phyloP scores from a whole-genome alignment of 1,140 invertebrate species.

The Brachionus calyciflorus region DNA sequence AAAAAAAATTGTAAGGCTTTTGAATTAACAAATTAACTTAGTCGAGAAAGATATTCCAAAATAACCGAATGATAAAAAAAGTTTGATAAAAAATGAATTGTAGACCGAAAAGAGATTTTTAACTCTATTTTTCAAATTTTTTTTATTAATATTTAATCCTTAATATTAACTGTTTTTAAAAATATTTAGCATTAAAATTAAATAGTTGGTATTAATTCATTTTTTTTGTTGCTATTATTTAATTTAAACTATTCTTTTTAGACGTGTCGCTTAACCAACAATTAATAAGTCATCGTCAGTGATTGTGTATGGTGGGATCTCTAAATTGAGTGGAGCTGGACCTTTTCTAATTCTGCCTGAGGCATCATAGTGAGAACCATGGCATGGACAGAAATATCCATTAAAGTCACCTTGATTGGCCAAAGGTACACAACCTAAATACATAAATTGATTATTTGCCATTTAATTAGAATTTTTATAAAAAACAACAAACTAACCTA shows the following conservation, averaged over 20 bases:
- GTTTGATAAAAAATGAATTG: too few relatives aligned
- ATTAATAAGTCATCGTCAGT: constrained; percentile 70
- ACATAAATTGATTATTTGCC: constrained; percentile 49
- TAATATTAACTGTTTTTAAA: constrained; percentile 34
- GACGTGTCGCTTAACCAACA: constrained; percentile 66
- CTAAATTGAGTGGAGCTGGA: constrained; percentile 92
- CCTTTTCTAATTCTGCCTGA: constrained; percentile 94
- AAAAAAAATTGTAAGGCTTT: too few relatives aligned
- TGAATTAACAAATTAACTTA: too few relatives aligned
- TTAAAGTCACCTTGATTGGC: constrained; percentile 85
- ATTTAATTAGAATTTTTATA: constrained; percentile 24
- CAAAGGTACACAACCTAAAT: constrained; percentile 58
- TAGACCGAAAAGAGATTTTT: too few relatives aligned
- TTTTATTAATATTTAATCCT: constrained; percentile 16
- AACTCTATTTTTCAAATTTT: not conserved
- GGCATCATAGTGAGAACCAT: constrained; percentile 96
- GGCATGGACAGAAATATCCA: constrained; percentile 97
- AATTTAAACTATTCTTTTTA: too few relatives aligned
- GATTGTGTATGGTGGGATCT: constrained; percentile 84
- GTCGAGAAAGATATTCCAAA: too few relatives aligned
- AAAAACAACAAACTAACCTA: constrained; percentile 62
- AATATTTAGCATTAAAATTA: constrained; percentile 41
- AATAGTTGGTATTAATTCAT: constrained; percentile 37
- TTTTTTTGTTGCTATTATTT: constrained; percentile 2
- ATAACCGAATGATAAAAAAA: too few relatives aligned